phyloP scores from a whole-genome alignment of 2,888 invertebrate species.

The Diabrotica balteata region DNA sequence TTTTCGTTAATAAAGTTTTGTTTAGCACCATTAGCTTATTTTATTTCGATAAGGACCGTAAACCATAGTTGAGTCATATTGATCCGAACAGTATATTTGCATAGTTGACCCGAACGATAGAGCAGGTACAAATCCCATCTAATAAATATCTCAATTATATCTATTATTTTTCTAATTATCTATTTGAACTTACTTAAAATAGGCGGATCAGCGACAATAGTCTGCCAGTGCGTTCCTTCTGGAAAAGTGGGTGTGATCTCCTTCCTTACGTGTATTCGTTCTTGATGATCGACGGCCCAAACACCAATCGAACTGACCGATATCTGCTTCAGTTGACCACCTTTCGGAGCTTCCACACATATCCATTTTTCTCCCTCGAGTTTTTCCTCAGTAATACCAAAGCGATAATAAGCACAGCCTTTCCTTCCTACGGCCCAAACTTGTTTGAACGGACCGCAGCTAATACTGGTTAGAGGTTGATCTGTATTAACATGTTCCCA shows the following conservation, averaged over 20 bases:
- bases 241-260: slow-evolving; percentile 78
- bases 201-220: slow-evolving; percentile 66
- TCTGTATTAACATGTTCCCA: slow-evolving; percentile 87
- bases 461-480: slow-evolving; percentile 78
- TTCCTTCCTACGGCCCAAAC: slow-evolving; percentile 89
- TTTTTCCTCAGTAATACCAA: slow-evolving; percentile 74
- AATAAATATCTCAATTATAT: too few relatives aligned
- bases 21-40: too few relatives aligned
- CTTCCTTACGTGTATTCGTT: slow-evolving; percentile 77
- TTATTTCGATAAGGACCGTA: too few relatives aligned
- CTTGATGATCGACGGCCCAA: slow-evolving; percentile 81
- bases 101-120: too few relatives aligned
- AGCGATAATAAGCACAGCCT: slow-evolving; percentile 83
- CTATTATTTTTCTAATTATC: too few relatives aligned
- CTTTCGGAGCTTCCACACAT: slow-evolving; percentile 75
- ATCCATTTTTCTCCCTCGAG: slow-evolving; percentile 77
- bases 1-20: too few relatives aligned
- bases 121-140: too few relatives aligned
- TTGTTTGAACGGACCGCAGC: slow-evolving; percentile 71
- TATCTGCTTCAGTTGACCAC: slow-evolving; percentile 74
- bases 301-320: slow-evolving; percentile 76
- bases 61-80: too few relatives aligned
- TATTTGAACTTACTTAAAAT: slow-evolving; percentile 59
- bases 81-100: too few relatives aligned
- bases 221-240: slow-evolving; percentile 87